A percentile compares a stretch with the other conserved stretches of the same genome.
Conservation (phyloP, 2,888 invertebrate species). For the Nomada fabriciana region DNA sequence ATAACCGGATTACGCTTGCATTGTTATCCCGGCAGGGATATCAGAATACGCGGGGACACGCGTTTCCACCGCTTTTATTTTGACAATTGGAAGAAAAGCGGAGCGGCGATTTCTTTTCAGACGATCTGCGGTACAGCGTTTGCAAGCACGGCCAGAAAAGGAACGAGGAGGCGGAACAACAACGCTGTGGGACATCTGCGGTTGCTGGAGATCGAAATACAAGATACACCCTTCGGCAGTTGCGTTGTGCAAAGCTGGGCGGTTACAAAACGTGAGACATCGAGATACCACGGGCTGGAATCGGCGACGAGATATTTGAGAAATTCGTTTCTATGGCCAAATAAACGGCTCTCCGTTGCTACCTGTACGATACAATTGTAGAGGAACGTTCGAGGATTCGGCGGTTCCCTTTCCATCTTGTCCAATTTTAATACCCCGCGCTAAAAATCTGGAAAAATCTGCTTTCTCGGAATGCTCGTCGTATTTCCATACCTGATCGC, state of each 20-base stretch:
- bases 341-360: slow-evolving; percentile 46
- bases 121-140: slow-evolving; percentile 48
- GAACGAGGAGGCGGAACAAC: slow-evolving; percentile 62
- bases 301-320: slow-evolving; percentile 60
- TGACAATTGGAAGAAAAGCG: slow-evolving; percentile 43
- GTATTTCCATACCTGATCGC: slow-evolving; percentile 9
- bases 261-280: slow-evolving; percentile 58
- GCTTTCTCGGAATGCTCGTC: slow-evolving; percentile 11
- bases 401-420: slow-evolving; percentile 14
- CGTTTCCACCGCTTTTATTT: slow-evolving; percentile 47
- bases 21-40: slow-evolving; percentile 35
- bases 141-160: slow-evolving; percentile 28
- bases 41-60: slow-evolving; percentile 1
- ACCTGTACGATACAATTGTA: slow-evolving; percentile 37
- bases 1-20: slow-evolving; percentile 37
- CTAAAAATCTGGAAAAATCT: slow-evolving; percentile 22
- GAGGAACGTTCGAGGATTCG: slow-evolving; percentile 17
- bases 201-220: slow-evolving; percentile 70
- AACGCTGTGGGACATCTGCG: slow-evolving; percentile 73
- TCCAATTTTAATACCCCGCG: slow-evolving; percentile 47
- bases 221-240: slow-evolving; percentile 66
- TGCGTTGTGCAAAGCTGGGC: slow-evolving; percentile 53
- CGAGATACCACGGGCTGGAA: slow-evolving; percentile 48
- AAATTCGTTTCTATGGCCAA: slow-evolving; percentile 62
- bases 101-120: slow-evolving; percentile 37